phyloP scores from a whole-genome alignment of 2,797 vertebrate genomes.

The Sebastes glaucus region DNA sequence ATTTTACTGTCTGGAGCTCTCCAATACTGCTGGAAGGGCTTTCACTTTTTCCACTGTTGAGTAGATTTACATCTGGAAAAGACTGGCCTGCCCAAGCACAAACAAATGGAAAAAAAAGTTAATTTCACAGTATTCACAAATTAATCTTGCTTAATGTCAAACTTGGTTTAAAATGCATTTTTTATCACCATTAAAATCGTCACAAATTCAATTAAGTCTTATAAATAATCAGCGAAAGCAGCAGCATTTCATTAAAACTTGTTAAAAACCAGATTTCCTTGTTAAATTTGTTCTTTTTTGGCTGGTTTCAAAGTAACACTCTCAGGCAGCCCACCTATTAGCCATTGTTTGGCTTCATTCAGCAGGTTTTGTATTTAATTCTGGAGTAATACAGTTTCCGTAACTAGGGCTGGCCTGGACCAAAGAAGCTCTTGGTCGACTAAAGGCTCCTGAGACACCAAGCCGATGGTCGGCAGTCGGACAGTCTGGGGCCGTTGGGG shows the following conservation, averaged over 20 bases:
- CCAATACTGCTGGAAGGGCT: conserved; percentile 16
- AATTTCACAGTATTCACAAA: conserved; percentile 43
- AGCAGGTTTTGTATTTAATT: background rate
- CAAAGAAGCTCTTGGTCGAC: accelerated
- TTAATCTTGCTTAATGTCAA: background rate
- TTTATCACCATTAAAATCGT: background rate
- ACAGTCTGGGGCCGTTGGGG: too few relatives aligned
- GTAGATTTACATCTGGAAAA: conserved; percentile 62
- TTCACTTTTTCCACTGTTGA: conserved; percentile 51
- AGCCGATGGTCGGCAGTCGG: too few relatives aligned
- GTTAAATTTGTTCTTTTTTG: background rate
- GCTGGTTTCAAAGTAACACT: background rate
- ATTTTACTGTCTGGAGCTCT: conserved; percentile 54
- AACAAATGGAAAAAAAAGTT: conserved; percentile 26
- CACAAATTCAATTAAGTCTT: background rate
- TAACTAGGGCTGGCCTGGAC: too few relatives aligned
- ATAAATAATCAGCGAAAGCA: background rate
- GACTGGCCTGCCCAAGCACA: conserved; percentile 10
- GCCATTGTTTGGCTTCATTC: background rate
- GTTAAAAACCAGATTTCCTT: background rate
- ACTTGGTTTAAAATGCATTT: background rate
- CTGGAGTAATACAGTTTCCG: background rate
- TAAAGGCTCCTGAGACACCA: too few relatives aligned
- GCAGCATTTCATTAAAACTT: background rate
- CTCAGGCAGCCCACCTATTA: background rate